Evolutionary conservation across 2,113 vertebrate species (phyloP).

Genomic region (Hippoglossus stenolepis): DNA sequence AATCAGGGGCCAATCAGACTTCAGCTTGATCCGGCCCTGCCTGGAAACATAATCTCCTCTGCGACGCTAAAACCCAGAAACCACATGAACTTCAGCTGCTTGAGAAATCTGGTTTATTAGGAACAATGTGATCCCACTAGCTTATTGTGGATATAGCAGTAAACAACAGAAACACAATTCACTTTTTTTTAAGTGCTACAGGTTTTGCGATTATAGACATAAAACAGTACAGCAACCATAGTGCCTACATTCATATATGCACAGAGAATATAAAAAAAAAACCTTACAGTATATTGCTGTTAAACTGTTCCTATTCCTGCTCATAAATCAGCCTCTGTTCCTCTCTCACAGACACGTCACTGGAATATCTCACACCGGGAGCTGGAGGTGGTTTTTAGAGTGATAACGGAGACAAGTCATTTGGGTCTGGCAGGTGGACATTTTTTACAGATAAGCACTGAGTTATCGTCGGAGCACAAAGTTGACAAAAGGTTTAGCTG

Average conservation of each 20-base stretch:
- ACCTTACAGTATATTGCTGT: constrained; percentile 77
- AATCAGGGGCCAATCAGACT: too few relatives aligned
- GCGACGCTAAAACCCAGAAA: neutral
- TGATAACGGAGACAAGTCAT: constrained; percentile 38
- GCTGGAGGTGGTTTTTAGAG: constrained; percentile 30
- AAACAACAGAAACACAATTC: constrained; percentile 79
- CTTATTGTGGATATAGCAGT: constrained; percentile 82
- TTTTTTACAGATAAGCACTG: constrained; percentile 58
- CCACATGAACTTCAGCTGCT: constrained; percentile 49
- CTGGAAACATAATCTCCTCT: too few relatives aligned
- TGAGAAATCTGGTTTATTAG: constrained; percentile 81
- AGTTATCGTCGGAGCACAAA: constrained; percentile 57
- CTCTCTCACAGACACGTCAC: constrained; percentile 25
- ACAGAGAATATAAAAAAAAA: constrained; percentile 70
- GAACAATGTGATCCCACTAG: constrained; percentile 79
- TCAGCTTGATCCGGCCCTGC: too few relatives aligned
- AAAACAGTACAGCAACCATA: constrained; percentile 78
- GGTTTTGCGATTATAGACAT: constrained; percentile 78
- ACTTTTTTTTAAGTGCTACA: constrained; percentile 82
- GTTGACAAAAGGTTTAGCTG: constrained; percentile 56
- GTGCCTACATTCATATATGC: constrained; percentile 82
- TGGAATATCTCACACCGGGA: constrained; percentile 39
- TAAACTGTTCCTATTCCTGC: constrained; percentile 58
- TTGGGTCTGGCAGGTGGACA: constrained; percentile 47
- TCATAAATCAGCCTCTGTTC: constrained; percentile 37